Conservation (phyloP, 2,797 vertebrate genomes). For the Lindbergichthys nudifrons region DNA sequence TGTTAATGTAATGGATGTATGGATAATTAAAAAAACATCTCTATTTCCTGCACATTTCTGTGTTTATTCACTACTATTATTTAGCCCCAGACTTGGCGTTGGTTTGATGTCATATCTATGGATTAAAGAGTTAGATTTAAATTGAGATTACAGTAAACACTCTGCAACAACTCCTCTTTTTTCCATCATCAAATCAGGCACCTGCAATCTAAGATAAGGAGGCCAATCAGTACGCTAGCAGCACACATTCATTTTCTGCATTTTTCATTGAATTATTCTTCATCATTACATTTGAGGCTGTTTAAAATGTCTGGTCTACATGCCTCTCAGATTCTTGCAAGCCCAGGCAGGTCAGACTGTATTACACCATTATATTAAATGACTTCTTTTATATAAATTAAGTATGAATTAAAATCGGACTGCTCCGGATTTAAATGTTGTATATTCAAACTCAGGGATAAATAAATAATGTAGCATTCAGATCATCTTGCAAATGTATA, state of each 20-base stretch:
- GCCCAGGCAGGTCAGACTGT: background rate
- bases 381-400: background rate
- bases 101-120: slow-evolving; percentile 74
- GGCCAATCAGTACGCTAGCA: slow-evolving; percentile 69
- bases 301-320: slow-evolving; percentile 11
- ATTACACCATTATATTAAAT: background rate
- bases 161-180: slow-evolving; percentile 37
- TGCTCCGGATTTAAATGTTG: too few species aligned
- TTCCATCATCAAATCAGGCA: slow-evolving; percentile 72
- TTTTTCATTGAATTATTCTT: slow-evolving; percentile 46
- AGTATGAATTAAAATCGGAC: too few species aligned
- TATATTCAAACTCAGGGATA: too few species aligned
- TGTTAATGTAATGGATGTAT: background rate
- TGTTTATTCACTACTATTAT: slow-evolving; percentile 51
- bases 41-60: background rate
- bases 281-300: slow-evolving; percentile 26
- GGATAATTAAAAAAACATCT: background rate
- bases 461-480: too few species aligned
- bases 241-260: slow-evolving; percentile 41
- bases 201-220: slow-evolving; percentile 80
- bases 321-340: background rate
- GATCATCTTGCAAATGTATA: too few species aligned
- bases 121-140: slow-evolving; percentile 74
- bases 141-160: slow-evolving; percentile 70
- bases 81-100: slow-evolving; percentile 49